Base-by-base conservation (phyloP, 2,113 vertebrate species). In the Lepus timidus region DNA sequence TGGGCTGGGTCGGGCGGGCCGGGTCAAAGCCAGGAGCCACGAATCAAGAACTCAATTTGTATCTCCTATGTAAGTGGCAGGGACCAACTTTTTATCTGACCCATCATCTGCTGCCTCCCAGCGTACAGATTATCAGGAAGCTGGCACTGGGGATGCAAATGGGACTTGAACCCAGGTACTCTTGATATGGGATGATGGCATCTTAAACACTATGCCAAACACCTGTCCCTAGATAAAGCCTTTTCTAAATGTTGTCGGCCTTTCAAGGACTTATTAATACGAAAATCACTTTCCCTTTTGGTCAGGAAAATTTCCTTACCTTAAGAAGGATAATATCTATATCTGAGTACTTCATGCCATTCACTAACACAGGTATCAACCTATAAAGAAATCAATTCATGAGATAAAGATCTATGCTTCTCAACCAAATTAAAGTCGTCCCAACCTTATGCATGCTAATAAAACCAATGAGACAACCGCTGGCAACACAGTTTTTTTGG, bases 301-400 rank as follows among this genome's bases (percentile, higher is more conserved):
- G 74, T 65, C 25, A 82, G 27, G 61, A 79, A 81, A 44, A 52
- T 84, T 85, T 95, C 61, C 99, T 98, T 95, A 99, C 99, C 99
- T 99, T 99, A 95, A 99, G 98, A 76, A 99, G 98, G 97, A 99
- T 99, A 93, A 99, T 99, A 98, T 99, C 99, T 22, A 99, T 99
- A 98, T 99, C 99, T 4, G 99, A 99, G 97, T 99, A 99, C 97
- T 99, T 99, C 99, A 99, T 99, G 97, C 99, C 99, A 96, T 99
- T 99, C 97, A 99, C 99, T 92, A 99, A 99, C 78, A 99, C 99
- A 87, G 99, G 99, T 98, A 99, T 99, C 96, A 99, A 98, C 95
- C 99, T 99, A 97, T 9, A 97, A 96, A 83, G 92, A 93, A 97
- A 97, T 93, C 6, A 97, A 96, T 85, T 73, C 36, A 90, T 64